Evolutionary conservation across 2,888 invertebrate genomes (phyloP), one percentile per base, ranked within the genome.

Genomic region (Cotesia congregata): DNA sequence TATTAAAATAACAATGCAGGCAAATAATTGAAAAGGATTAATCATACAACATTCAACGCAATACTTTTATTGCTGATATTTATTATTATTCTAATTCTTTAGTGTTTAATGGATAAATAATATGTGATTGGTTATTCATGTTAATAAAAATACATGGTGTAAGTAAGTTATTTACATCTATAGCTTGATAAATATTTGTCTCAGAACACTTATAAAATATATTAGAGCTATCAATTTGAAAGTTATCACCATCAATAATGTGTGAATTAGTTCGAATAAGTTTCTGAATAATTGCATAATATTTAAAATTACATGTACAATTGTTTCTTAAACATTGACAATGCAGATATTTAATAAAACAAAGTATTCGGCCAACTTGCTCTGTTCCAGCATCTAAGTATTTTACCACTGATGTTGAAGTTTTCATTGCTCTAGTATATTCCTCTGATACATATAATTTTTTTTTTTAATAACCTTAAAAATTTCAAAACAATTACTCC

Each of bases 391-490:
- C 20, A 6, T 78, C 71, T 12, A 12, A 1, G 72, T 75, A 80
- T 59, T 76, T 41, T 5, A 68, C 67, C 12, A 75, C 73, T 40
- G 75, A 79, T 61, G 77, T 76, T 41, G 73, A n/a, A 39, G 77
- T 79, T 74, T 79, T 39, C 15, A 79, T 64, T 9, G 67, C 38
- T 70, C 69, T 68, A 12, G 7, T 41, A 67, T 80, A 78, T 71
- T 41, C 64, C 6, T 38, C 50, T 60, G 79, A 73, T 38, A 78
- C 50, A 41, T 79, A 80, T 40, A 79, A 77, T 73, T 76, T 78
- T 40, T 40, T 79, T 60, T 77, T 75, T 81, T n/a, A 81, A 67
- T 0, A 80, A 39, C 67, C 81, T 20, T 1, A 77, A 71, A 69
- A 76, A 81, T 72, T 77, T 15, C 65, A 60, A 77, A 7, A 78